Conservation (phyloP, 2,113 vertebrate genomes). For the Hymenochirus boettgeri region DNA sequence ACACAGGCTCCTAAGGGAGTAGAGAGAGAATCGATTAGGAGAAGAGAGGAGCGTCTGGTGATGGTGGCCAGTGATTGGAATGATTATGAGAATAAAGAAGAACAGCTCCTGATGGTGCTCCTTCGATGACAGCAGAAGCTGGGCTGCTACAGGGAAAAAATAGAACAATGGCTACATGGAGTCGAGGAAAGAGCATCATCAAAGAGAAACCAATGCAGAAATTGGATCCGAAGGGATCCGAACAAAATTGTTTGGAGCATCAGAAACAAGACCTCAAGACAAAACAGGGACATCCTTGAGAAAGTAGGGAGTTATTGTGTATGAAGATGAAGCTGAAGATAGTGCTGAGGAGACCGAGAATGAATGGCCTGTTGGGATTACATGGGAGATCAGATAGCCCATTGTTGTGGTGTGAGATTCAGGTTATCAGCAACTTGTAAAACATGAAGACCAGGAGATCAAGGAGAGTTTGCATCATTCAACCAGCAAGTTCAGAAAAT, state of each 20-base stretch:
- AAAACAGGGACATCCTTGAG: not conserved
- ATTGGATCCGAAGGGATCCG: too few species aligned
- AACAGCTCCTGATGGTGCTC: slow-evolving; percentile 8
- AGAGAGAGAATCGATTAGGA: slow-evolving; percentile 22
- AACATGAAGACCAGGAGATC: not conserved
- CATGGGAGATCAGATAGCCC: slow-evolving; percentile 18
- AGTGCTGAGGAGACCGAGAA: slow-evolving; percentile 20
- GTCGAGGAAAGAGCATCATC: slow-evolving; percentile 15
- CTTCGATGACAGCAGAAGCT: slow-evolving; percentile 8
- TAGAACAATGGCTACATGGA: slow-evolving; percentile 1
- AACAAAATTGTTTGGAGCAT: slow-evolving; percentile 1
- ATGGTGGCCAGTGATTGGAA: slow-evolving; percentile 50
- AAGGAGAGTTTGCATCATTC: not conserved
- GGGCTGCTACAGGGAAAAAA: slow-evolving; percentile 15
- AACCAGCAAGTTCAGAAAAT: not conserved
- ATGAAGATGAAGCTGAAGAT: slow-evolving; percentile 25
- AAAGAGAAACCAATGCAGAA: slow-evolving; percentile 23
- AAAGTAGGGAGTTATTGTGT: slow-evolving; percentile 25
- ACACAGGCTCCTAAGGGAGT: not conserved
- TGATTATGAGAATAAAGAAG: slow-evolving; percentile 48
- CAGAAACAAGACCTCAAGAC: slow-evolving; percentile 50
- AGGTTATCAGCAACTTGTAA: slow-evolving; percentile 12
- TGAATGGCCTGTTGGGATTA: slow-evolving; percentile 12
- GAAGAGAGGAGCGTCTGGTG: slow-evolving; percentile 27
- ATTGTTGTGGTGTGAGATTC: slow-evolving; percentile 31